These are phyloP conservation scores for Ceyx cyanopectus DNA, from an alignment of 2,113 vertebrate species.

Conservation along the genomic window DNA sequence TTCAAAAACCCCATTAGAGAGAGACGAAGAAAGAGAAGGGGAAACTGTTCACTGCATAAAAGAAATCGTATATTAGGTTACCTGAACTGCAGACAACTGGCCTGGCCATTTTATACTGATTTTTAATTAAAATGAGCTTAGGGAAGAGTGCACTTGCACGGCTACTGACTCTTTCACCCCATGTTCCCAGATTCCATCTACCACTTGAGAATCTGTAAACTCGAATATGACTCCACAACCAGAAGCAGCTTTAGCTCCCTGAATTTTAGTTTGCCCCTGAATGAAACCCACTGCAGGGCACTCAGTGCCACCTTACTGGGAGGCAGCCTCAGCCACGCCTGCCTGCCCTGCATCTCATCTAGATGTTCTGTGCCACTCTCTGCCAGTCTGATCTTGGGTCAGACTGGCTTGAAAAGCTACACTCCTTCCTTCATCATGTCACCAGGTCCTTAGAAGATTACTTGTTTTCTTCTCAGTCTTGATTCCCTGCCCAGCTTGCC, in stretches of 20 bases:
- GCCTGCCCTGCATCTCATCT: neutral
- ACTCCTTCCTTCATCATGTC: neutral
- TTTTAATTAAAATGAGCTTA: neutral
- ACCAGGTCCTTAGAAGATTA: neutral
- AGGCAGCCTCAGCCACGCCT: neutral
- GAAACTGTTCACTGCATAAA: neutral
- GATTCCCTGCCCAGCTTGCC: neutral
- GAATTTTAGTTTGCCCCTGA: too few relatives aligned
- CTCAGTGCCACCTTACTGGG: neutral
- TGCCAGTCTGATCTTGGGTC: neutral
- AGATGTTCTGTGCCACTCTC: neutral
- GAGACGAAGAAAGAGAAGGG: neutral
- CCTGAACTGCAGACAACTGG: neutral
- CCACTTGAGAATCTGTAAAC: neutral
- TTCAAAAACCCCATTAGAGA: neutral
- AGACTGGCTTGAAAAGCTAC: neutral
- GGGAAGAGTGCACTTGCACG: rapidly evolving
- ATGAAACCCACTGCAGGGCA: neutral
- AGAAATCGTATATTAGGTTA: neutral
- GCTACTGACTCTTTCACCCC: neutral
- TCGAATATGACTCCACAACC: neutral
- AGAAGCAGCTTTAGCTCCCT: neutral
- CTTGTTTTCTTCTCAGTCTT: neutral
- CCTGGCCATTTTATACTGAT: neutral
- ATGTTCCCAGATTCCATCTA: neutral